Evolutionary conservation across 2,797 vertebrate genomes (phyloP).

Genomic region (Apogon hyalosoma): DNA sequence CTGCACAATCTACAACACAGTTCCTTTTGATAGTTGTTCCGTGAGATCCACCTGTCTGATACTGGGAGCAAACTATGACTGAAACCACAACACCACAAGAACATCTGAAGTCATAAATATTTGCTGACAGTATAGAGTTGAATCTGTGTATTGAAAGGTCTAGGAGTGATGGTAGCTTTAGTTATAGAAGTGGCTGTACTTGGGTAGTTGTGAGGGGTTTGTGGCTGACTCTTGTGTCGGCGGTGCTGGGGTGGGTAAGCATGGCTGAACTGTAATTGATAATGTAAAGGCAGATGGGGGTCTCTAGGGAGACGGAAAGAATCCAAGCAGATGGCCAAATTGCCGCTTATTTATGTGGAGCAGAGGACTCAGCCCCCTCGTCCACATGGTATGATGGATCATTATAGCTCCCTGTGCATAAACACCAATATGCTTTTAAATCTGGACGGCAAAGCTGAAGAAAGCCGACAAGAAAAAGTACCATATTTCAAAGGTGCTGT

Average conservation of each 20-base stretch:
- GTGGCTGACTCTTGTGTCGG: slow-evolving; percentile 24
- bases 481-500: slow-evolving; percentile 91
- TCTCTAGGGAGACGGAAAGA: slow-evolving; percentile 93
- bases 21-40: neutral
- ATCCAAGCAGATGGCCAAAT: slow-evolving; percentile 99
- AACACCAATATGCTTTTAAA: slow-evolving; percentile 99
- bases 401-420: slow-evolving; percentile 94
- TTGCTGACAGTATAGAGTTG: slow-evolving; percentile 14
- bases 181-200: slow-evolving; percentile 84
- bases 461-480: slow-evolving; percentile 82
- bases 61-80: neutral
- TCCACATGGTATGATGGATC: slow-evolving; percentile 93
- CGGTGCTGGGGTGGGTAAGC: slow-evolving; percentile 56
- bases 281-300: slow-evolving; percentile 97
- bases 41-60: neutral
- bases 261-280: slow-evolving; percentile 99
- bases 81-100: slow-evolving; percentile 24
- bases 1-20: too few relatives aligned
- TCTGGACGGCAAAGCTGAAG: slow-evolving; percentile 89
- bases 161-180: slow-evolving; percentile 14
- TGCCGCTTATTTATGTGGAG: slow-evolving; percentile 97
- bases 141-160: neutral
- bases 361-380: slow-evolving; percentile 82
- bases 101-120: slow-evolving; percentile 59
- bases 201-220: slow-evolving; percentile 35